phyloP scores from a whole-genome alignment of 2,797 vertebrate genomes.

The Pseudochirops cupreus region DNA sequence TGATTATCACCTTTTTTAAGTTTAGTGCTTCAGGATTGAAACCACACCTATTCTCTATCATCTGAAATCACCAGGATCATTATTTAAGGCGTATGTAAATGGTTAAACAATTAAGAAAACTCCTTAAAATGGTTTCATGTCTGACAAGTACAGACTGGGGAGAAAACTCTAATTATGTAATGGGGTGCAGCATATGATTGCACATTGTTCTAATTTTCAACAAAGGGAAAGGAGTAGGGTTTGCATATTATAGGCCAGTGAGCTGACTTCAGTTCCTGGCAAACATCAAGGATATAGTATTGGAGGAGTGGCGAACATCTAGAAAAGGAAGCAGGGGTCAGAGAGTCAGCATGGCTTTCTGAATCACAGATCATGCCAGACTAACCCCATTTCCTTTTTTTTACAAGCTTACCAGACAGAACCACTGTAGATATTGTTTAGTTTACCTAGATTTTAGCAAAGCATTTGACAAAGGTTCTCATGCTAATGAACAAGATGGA shows the following conservation, averaged over 20 bases:
- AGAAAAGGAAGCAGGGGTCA: neutral
- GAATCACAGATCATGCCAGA: neutral
- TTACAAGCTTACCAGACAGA: neutral
- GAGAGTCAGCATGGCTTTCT: neutral
- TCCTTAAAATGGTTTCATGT: slow-evolving; percentile 53
- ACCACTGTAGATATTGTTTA: neutral
- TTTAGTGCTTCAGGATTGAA: slow-evolving; percentile 23
- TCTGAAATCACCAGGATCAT: slow-evolving; percentile 15
- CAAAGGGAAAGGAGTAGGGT: slow-evolving; percentile 42
- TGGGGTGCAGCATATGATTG: slow-evolving; percentile 34
- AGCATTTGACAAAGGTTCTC: neutral
- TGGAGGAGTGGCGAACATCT: neutral
- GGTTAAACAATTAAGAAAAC: slow-evolving; percentile 54
- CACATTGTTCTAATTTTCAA: slow-evolving; percentile 54
- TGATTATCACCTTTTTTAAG: slow-evolving; percentile 24
- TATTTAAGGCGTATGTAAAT: slow-evolving; percentile 47
- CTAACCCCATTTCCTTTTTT: neutral
- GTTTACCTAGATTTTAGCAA: neutral
- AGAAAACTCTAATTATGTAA: slow-evolving; percentile 1
- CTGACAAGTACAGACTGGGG: slow-evolving; percentile 46
- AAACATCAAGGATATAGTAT: neutral
- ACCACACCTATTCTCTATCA: slow-evolving; percentile 32
- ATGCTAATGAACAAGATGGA: neutral
- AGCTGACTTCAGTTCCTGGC: neutral
- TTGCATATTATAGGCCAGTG: neutral